Percentiles rank a stretch among this genome's conserved stretches.
phyloP scores from a whole-genome alignment of 2,888 invertebrate genomes.

The Drosophila neonasuta region DNA sequence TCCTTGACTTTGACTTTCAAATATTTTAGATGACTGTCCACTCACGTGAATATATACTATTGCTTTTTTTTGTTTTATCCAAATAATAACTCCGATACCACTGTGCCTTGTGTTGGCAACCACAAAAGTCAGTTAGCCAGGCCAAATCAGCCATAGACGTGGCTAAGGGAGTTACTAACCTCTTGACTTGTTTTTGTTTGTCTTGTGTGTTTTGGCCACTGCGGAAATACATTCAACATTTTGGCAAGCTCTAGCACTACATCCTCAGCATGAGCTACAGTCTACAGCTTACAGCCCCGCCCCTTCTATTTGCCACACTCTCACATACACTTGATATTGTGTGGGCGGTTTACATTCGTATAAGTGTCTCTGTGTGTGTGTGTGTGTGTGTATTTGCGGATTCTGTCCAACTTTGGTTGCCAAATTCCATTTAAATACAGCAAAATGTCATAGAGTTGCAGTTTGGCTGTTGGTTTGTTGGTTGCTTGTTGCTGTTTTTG shows the following conservation, averaged over 20 bases:
- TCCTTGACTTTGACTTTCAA: too few relatives aligned
- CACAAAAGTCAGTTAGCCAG: constrained; percentile 60
- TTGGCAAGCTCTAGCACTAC: constrained; percentile 54
- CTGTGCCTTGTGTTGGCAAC: constrained; percentile 39
- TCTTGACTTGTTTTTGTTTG: constrained; percentile 24
- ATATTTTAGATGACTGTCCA: too few relatives aligned
- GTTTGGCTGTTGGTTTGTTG: constrained; percentile 20
- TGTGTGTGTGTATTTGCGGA: constrained; percentile 17
- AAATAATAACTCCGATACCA: not conserved
- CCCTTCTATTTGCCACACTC: not conserved
- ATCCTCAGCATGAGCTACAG: not conserved
- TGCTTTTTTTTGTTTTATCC: not conserved
- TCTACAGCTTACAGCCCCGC: not conserved
- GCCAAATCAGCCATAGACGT: constrained; percentile 54
- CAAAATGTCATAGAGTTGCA: constrained; percentile 51
- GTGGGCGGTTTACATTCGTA: constrained; percentile 9
- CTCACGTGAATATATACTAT: too few relatives aligned
- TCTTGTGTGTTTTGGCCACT: constrained; percentile 58
- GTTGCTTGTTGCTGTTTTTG: constrained; percentile 50
- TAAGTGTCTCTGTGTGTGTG: constrained; percentile 41
- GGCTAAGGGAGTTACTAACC: constrained; percentile 24
- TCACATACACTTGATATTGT: constrained; percentile 18
- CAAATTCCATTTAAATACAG: constrained; percentile 74
- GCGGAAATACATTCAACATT: constrained; percentile 71
- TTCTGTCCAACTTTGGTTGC: constrained; percentile 57